Evolutionary conservation across 2,888 invertebrate species (phyloP), one percentile per base, ranked within the genome.

Genomic region (Coelogynopora nodosa): DNA sequence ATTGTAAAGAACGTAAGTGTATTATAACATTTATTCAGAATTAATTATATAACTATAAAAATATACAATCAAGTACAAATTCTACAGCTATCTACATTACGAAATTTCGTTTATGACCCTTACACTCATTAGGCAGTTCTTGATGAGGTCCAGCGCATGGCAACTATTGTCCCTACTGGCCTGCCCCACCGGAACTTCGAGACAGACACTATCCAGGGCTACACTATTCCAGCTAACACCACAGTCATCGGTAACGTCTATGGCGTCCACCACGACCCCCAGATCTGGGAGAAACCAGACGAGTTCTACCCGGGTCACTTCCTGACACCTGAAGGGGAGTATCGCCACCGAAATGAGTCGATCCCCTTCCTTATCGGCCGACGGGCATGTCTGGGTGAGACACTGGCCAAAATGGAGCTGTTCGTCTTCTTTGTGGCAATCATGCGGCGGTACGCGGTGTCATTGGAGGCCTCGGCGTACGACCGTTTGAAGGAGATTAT

Each of bases 151-250:
- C 90, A 91, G 87, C 89, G 91, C 28, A 88, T 90, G 13, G 91
- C 90, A 85, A 90, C 90, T 82, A 90, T 91, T 82, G 89, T 90
- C n/a, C 91, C 91, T 1, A n/a, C n/a, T n/a, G 89, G 91, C 90
- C 84, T 86, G 90, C 28, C 88, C 90, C 13, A 89, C 90, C 28
- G 81, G 28, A 74, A 67, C 27, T 85, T 85, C 27, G 10, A 30
- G 2, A 30, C 85, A 27, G 30, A 31, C 2, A 80, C 81, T 0
- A 31, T 83, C 29, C 23, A 85, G 26, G 30, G 29, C 28, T 86
- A 10, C 23, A 31, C 80, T 18, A 27, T 84, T 28, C 86, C 86
- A 10, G 86, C 49, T 5, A 18, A 86, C 27, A 28, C 29, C 18
- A 18, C n/a, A 27, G 29, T 89, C 13, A 67, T 88, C n/a, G 80